These are phyloP conservation scores for Urosaurus nigricauda DNA, from an alignment of 2,797 vertebrate species.

Conservation along the genomic window DNA sequence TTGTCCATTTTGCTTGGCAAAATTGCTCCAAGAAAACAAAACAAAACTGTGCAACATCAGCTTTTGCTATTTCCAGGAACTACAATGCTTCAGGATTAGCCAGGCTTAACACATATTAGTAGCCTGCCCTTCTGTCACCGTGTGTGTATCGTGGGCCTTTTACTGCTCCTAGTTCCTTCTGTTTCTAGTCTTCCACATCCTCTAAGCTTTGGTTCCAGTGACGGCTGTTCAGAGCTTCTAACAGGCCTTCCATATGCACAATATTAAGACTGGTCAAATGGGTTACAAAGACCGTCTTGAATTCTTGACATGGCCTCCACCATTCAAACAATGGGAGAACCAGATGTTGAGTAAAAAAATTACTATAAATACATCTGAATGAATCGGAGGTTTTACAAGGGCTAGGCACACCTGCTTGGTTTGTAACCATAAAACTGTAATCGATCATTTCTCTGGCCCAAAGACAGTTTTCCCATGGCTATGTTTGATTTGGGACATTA, in stretches of 20 bases:
- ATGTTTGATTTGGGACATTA: constrained; percentile 26
- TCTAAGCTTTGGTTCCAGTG: neutral
- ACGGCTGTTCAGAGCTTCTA: too few relatives aligned
- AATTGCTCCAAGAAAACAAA: too few relatives aligned
- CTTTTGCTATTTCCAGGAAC: neutral
- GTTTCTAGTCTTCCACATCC: neutral
- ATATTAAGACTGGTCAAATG: neutral
- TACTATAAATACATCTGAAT: constrained; percentile 34
- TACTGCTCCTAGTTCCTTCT: neutral
- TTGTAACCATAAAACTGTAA: constrained; percentile 23
- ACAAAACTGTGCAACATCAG: neutral
- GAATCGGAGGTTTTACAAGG: constrained; percentile 35
- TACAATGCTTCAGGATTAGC: neutral
- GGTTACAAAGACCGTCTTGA: constrained; percentile 7
- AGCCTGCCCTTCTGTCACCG: neutral
- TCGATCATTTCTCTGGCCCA: constrained; percentile 14
- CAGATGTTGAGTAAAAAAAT: constrained; percentile 21
- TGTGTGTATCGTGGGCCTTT: neutral
- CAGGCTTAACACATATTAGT: neutral
- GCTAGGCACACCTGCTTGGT: constrained; percentile 24
- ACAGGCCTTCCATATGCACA: neutral
- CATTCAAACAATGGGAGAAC: constrained; percentile 14
- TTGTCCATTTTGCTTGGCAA: too few relatives aligned
- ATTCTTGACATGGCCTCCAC: constrained; percentile 4
- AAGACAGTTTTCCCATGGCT: constrained; percentile 35